Evolutionary conservation across 2,888 invertebrate genomes (phyloP), one percentile per base, ranked within the genome.

Genomic region (Coleophora deauratella): DNA sequence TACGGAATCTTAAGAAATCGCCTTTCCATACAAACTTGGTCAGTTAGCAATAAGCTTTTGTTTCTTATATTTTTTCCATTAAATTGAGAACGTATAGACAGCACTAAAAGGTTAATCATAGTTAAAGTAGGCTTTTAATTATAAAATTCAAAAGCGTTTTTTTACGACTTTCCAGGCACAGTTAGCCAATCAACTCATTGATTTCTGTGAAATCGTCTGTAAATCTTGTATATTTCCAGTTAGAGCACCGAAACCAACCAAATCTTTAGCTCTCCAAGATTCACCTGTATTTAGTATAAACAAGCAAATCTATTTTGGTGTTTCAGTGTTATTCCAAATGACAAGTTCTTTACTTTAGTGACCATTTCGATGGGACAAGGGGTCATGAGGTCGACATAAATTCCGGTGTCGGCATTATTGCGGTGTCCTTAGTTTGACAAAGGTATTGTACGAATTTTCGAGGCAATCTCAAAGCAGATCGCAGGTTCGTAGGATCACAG

Each of bases 381-480:
- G 68, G 66, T 56, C 51, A 67, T 72, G 66, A 67, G 70, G 69
- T 70, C 66, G 75, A 76, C 77, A 78, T 75, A 74, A 79, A 78
- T 78, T 77, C 75, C 71, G 47, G 64, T 64, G 72, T 62, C 65
- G 57, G 68, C 71, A 63, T 74, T 76, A 79, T 75, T 78, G 72
- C 64, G 71, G 68, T 59, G 66, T 68, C 66, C 67, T 72, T 65
- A 66, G 60, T 74, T 76, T 80, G 80, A 81, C 78, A 78, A 80
- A 79, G 80, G 80, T 81, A 64, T 59, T 54, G 57, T 50, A 58
- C 55, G 66, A 72, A 76, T 72, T 73, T 72, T 74, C 62, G 58
- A 66, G 68, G 66, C 62, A 74, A 70, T 75, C 73, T 67, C 55
- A 55, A 65, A 66, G 59, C 61, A 66, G 61, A 73, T 74, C 70